These are phyloP conservation scores for Hycleus phaleratus DNA, from an alignment of 1,140 invertebrate genomes.

Conservation along the genomic window DNA sequence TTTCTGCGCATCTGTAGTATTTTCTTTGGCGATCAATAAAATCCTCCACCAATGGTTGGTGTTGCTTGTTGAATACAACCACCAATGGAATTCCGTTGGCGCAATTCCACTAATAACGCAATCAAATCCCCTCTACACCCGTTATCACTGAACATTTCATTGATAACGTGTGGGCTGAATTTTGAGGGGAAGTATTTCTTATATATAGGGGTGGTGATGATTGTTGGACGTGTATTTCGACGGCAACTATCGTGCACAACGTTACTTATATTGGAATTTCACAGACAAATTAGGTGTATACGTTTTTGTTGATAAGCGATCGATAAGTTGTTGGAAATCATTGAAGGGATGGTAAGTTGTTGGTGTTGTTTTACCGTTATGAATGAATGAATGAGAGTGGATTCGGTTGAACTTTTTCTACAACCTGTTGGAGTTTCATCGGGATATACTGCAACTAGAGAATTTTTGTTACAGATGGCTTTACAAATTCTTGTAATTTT, in stretches of 20 bases:
- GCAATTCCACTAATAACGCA: slow-evolving; percentile 14
- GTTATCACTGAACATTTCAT: slow-evolving; percentile 41
- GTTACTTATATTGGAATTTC: slow-evolving; percentile 2
- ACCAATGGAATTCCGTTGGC: slow-evolving; percentile 28
- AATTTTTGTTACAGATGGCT: slow-evolving; percentile 33
- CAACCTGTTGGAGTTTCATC: slow-evolving; percentile 41
- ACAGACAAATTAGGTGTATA: too few species aligned
- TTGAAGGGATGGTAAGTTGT: slow-evolving; percentile 13
- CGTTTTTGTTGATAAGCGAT: too few species aligned
- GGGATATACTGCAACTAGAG: slow-evolving; percentile 34
- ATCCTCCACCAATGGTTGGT: slow-evolving; percentile 21
- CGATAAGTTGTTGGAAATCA: too few species aligned
- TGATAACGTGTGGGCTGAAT: slow-evolving; percentile 53
- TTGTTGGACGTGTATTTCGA: slow-evolving; percentile 1
- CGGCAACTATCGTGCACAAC: slow-evolving; percentile 9
- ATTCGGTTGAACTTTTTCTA: slow-evolving; percentile 28
- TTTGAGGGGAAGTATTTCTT: slow-evolving; percentile 37
- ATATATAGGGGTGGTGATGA: slow-evolving; percentile 43
- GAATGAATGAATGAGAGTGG: slow-evolving; percentile 6
- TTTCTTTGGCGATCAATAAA: slow-evolving; percentile 24
- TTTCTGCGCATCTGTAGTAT: slow-evolving; percentile 17
- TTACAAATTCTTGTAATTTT: slow-evolving; percentile 25
- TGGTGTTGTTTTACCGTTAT: too few species aligned
- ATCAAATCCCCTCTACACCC: slow-evolving; percentile 21
- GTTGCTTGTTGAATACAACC: slow-evolving; percentile 28